Evolutionary conservation across 2,888 invertebrate species (phyloP), one percentile per base, ranked within the genome.

Genomic region (Isoperla grammatica): DNA sequence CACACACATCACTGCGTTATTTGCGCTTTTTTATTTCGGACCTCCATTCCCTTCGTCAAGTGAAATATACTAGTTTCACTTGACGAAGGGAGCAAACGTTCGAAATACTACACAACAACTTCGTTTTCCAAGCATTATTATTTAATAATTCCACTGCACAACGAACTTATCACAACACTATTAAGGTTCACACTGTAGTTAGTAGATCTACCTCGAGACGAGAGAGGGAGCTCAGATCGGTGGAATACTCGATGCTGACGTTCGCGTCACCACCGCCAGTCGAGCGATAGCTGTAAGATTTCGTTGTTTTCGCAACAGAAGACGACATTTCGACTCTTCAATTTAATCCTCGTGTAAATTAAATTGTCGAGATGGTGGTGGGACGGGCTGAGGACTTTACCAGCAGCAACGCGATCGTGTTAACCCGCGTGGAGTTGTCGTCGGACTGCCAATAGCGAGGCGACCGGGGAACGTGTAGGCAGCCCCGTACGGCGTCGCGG

Each of bases 181-280:
- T 40, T 13, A 40, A n/a, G n/a, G 5, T 13, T 40, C 15, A 4
- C 42, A 40, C 42, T 40, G 42, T 3, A 40, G 15, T 40, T 40
- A 15, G n/a, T 15, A 4, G 12, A 73, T 81, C 82, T 89, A 95
- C 94, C 92, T 95, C 94, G 80, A 95, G 87, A 79, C 94, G 89
- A 80, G 92, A 88, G 78, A 95, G 87, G 78, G 92, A 90, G 81
- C 90, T 91, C 79, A 94, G 82, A 81, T 95, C 94, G 81, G 90
- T 84, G 80, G 87, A 87, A 81, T 94, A 95, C 82, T 94, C 94
- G 81, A 95, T 92, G 85, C 88, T 92, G 76, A 94, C 90, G 81
- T 93, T 92, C 78, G 90, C 88, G 67, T 75, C 74, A 64, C 80
- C 81, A 74, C 85, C 86, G 73, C 89, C 90, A 75, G 86, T 84